Conservation (phyloP, 2,113 vertebrate genomes). For the Gnathonemus longibarbis region DNA sequence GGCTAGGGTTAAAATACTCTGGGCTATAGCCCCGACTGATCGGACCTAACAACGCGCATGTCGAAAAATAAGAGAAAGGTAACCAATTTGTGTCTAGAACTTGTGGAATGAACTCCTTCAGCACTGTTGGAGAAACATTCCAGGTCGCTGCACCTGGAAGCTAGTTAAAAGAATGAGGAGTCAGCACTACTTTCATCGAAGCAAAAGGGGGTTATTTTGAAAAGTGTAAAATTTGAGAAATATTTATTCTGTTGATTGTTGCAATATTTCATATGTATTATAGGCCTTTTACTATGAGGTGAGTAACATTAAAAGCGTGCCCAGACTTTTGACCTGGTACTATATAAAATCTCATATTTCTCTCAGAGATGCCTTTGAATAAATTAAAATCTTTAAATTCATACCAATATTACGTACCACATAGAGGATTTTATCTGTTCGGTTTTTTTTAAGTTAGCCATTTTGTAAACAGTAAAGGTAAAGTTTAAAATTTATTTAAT, state of each 20-base stretch:
- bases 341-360: not conserved
- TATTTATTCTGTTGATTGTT: not conserved
- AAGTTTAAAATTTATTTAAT: not conserved
- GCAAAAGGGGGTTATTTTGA: not conserved
- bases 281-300: not conserved
- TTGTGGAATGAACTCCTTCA: not conserved
- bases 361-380: not conserved
- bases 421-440: not conserved
- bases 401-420: not conserved
- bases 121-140: not conserved
- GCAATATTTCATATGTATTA: not conserved
- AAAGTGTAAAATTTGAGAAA: not conserved
- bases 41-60: no score
- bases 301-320: not conserved
- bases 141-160: not conserved
- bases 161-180: not conserved
- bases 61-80: not conserved
- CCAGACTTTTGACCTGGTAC: not conserved
- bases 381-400: not conserved
- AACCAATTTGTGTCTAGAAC: not conserved
- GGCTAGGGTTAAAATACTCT: no score
- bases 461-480: not conserved
- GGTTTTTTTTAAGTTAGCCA: not conserved
- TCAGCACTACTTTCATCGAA: not conserved
- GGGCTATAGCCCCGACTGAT: no score